Base-by-base conservation (phyloP, 2,888 invertebrate genomes). In the Myathropa florea region DNA sequence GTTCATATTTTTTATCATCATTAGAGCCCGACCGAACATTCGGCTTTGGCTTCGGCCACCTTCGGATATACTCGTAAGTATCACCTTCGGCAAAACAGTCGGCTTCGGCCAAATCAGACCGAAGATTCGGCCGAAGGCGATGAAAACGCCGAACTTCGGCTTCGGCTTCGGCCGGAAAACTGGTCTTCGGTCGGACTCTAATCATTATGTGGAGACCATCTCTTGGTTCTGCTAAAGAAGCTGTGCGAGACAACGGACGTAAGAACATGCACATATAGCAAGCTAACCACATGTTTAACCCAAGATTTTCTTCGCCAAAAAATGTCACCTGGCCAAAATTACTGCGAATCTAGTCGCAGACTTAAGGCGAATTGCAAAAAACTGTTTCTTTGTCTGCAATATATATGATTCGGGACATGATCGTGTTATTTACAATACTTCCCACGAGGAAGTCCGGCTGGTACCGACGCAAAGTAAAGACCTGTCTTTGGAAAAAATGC, bases 391-490 rank as follows among this genome's bases (percentile, higher is more conserved):
- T 39, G 30, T 73, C n/a, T 73, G 73, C 2, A 63, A 28, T 82
- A 53, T 76, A 64, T 10, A 82, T 79, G 67, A 83, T 81, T 30
- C 30, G 81, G 0, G 77, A 80, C 46, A 86, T 82, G 82, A 59
- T 86, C 4, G 86, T 76, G 3, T 83, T 76, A 46, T 67, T 75
- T n/a, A n/a, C n/a, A n/a, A n/a, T 60, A 84, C 83, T 10, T 81
- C 70, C 12, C 77, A 84, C 60, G 81, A 81, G 10, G 67, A 78
- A 30, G 75, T 87, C 33, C 70, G 84, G 23, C n/a, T n/a, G n/a
- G n/a, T n/a, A n/a, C n/a, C n/a, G n/a, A 57, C 84, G 6, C 75
- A 81, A 46, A 65, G 77, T 18, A 78, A 75, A 33, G 64, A 80
- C n/a, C 68, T 67, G 23, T 53, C 80, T 2, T 64, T 87, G 26